Evolutionary conservation across 2,797 vertebrate genomes (phyloP).

Genomic region (Pseudomugil gertrudae): DNA sequence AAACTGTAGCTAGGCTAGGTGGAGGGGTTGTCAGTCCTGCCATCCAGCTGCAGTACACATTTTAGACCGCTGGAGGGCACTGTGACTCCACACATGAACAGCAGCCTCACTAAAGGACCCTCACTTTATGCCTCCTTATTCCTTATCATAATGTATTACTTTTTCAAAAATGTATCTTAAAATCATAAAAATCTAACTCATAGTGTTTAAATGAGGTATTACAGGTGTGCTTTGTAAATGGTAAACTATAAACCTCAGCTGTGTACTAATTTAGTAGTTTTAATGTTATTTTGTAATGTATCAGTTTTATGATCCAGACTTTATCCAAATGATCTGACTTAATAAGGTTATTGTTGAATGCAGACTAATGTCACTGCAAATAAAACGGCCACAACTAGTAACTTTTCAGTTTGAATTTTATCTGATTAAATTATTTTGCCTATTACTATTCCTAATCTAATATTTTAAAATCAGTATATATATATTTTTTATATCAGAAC

Average conservation of each 20-base stretch:
- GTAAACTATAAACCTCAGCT: not conserved
- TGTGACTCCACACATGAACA: conserved; percentile 72
- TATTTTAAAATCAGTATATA: no score
- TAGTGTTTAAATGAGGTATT: not conserved
- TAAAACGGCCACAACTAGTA: not conserved
- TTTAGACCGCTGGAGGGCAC: conserved; percentile 79
- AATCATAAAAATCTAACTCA: no score
- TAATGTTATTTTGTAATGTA: not conserved
- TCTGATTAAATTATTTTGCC: not conserved
- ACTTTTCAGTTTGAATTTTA: not conserved
- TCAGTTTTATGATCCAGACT: not conserved
- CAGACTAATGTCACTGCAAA: not conserved
- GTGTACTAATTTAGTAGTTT: not conserved
- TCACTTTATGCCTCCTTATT: conserved; percentile 49
- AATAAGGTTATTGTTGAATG: not conserved
- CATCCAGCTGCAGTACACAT: conserved; percentile 39
- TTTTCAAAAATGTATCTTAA: not conserved
- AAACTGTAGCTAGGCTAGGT: conserved; percentile 34
- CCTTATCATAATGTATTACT: not conserved
- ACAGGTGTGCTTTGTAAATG: not conserved
- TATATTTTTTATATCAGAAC: no score
- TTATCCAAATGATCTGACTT: no score
- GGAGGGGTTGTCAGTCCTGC: conserved; percentile 8
- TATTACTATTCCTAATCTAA: no score
- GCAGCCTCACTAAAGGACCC: not conserved